phyloP scores from a whole-genome alignment of 2,797 vertebrate genomes.

The Leptoclinus maculatus region DNA sequence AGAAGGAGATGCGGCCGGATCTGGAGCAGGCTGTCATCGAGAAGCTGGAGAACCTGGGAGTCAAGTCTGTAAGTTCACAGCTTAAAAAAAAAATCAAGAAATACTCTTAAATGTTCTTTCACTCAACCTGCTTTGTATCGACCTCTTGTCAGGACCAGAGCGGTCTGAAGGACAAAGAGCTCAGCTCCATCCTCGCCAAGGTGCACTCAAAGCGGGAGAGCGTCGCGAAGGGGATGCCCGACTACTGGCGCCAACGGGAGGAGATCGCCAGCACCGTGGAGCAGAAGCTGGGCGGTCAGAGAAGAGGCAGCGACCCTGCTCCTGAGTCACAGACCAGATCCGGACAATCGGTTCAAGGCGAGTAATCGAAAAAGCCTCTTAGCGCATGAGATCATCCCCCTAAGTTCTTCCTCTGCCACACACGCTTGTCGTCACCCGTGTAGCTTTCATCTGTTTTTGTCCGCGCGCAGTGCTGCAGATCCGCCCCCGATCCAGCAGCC shows the following conservation, averaged over 20 bases:
- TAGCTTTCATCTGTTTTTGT: neutral
- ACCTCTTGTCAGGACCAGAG: constrained; percentile 65
- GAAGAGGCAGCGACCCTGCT: constrained; percentile 39
- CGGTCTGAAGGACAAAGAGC: constrained; percentile 66
- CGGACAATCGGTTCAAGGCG: constrained; percentile 72
- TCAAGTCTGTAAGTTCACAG: constrained; percentile 69
- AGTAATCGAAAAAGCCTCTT: constrained; percentile 39
- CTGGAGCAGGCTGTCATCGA: constrained; percentile 73
- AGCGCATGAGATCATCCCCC: constrained; percentile 19
- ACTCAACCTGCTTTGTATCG: neutral
- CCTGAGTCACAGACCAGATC: constrained; percentile 55
- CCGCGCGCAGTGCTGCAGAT: constrained; percentile 66
- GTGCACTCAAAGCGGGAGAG: constrained; percentile 61
- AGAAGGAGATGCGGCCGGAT: constrained; percentile 72
- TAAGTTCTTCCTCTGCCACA: neutral
- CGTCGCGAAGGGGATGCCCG: constrained; percentile 50
- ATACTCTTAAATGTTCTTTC: neutral
- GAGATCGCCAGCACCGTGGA: constrained; percentile 61
- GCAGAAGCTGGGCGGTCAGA: constrained; percentile 54
- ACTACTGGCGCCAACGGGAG: constrained; percentile 71
- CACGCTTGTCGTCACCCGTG: neutral
- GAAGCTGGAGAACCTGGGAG: constrained; percentile 78
- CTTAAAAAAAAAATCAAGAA: neutral
- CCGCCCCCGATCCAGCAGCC: constrained; percentile 78
- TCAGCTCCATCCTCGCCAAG: constrained; percentile 60